Evolutionary conservation across 2,888 invertebrate species (phyloP).

Genomic region (Abrostola triplasia): DNA sequence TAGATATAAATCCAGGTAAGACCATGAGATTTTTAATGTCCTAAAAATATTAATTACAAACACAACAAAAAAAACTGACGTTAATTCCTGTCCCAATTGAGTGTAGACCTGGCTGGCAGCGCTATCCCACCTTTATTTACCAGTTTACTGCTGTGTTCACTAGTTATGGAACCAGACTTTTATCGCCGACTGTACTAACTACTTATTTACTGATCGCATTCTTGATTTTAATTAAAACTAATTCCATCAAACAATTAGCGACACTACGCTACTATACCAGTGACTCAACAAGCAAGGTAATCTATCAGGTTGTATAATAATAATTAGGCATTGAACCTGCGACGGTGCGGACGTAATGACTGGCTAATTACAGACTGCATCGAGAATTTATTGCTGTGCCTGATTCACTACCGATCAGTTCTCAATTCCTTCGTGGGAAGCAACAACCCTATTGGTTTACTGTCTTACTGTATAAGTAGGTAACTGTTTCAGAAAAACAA

Average conservation of each 20-base stretch:
- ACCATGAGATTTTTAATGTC: no score
- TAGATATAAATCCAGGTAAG: no score
- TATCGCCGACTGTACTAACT: background rate
- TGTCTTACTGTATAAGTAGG: no score
- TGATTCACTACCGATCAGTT: slow-evolving; percentile 24
- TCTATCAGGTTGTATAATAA: slow-evolving; percentile 17
- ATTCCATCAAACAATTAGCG: slow-evolving; percentile 14
- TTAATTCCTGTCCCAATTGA: no score
- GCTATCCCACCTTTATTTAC: no score
- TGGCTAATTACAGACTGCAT: slow-evolving; percentile 35
- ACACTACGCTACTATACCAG: slow-evolving; percentile 9
- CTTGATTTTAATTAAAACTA: background rate
- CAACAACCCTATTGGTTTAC: background rate
- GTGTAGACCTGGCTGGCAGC: no score
- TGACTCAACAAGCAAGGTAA: slow-evolving; percentile 15
- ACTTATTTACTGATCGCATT: slow-evolving; percentile 5
- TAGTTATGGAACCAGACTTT: no score
- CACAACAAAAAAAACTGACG: no score
- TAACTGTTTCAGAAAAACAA: no score
- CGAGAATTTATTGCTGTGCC: slow-evolving; percentile 29
- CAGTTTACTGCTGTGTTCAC: no score
- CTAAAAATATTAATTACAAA: no score
- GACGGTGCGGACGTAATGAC: slow-evolving; percentile 33
- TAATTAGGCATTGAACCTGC: slow-evolving; percentile 41
- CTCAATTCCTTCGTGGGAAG: slow-evolving; percentile 14